Percentiles rank a stretch among this genome's conserved stretches.
Evolutionary conservation across 1,140 invertebrate species (phyloP).

Genomic region (Drosophila hydei): DNA sequence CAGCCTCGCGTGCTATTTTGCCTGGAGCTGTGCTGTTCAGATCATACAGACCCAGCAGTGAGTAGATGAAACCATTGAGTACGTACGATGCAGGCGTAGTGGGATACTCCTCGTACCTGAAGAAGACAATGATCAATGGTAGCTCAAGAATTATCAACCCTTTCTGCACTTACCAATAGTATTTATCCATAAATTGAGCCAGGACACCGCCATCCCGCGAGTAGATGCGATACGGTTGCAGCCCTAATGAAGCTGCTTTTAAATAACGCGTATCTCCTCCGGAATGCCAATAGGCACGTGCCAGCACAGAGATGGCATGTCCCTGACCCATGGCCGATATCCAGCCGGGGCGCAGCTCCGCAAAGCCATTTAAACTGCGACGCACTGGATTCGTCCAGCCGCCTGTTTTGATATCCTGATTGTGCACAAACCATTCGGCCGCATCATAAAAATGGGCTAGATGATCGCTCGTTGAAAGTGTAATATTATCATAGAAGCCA

Average conservation of each 20-base stretch:
- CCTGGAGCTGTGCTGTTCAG: slow-evolving; percentile 89
- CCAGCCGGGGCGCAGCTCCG: slow-evolving; percentile 93
- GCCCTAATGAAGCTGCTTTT: slow-evolving; percentile 90
- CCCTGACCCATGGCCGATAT: slow-evolving; percentile 99
- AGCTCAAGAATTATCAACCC: background rate
- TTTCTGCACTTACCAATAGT: slow-evolving; percentile 86
- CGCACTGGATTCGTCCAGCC: slow-evolving; percentile 96
- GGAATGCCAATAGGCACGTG: slow-evolving; percentile 94
- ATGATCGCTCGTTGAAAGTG: slow-evolving; percentile 92
- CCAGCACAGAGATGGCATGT: slow-evolving; percentile 96
- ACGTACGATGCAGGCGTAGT: slow-evolving; percentile 97
- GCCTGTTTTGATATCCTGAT: slow-evolving; percentile 92
- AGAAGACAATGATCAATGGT: background rate
- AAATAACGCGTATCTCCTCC: slow-evolving; percentile 91
- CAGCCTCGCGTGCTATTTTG: slow-evolving; percentile 87
- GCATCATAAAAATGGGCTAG: slow-evolving; percentile 95
- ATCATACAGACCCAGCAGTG: slow-evolving; percentile 97
- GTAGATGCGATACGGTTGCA: slow-evolving; percentile 91
- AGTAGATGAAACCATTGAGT: slow-evolving; percentile 99
- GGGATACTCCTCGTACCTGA: slow-evolving; percentile 99
- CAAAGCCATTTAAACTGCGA: slow-evolving; percentile 90
- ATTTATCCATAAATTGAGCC: slow-evolving; percentile 92
- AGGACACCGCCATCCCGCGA: slow-evolving; percentile 92
- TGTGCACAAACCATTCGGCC: slow-evolving; percentile 95
- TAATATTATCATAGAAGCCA: slow-evolving; percentile 92